phyloP scores from a whole-genome alignment of 2,888 invertebrate species.

The Phorcus lineatus region DNA sequence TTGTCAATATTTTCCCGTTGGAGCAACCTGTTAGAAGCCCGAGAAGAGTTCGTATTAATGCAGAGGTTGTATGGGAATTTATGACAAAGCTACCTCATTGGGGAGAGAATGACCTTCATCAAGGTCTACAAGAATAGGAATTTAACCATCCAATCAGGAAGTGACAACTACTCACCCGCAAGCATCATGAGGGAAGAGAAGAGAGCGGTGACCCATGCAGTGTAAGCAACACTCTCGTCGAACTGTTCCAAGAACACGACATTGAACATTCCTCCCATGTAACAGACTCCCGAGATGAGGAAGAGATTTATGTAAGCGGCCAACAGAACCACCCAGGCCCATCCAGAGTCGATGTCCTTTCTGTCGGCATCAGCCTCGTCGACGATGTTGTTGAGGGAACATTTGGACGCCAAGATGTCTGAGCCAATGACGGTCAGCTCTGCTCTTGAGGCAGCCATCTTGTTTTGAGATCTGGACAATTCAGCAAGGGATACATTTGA shows the following conservation, averaged over 20 bases:
- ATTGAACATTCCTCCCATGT: constrained; percentile 13
- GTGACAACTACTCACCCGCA: neutral
- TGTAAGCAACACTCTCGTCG: neutral
- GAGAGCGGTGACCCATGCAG: constrained; percentile 18
- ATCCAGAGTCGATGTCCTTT: neutral
- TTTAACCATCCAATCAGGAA: no score
- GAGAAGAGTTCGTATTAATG: no score
- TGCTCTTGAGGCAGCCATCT: neutral
- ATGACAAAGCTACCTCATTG: no score
- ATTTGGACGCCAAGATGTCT: neutral
- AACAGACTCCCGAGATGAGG: neutral
- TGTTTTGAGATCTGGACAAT: neutral
- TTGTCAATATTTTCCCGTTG: no score
- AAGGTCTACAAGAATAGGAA: no score
- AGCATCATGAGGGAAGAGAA: constrained; percentile 9
- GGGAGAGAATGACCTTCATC: no score
- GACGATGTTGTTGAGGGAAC: neutral
- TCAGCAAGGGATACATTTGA: no score
- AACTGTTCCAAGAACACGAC: constrained; percentile 15
- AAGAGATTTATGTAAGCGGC: neutral
- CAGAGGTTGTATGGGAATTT: no score
- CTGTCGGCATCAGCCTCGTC: neutral
- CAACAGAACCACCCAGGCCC: constrained; percentile 1
- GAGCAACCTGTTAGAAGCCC: no score
- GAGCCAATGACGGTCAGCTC: neutral